These are phyloP conservation scores for Gobio gobio DNA, from an alignment of 2,113 vertebrate species.

Conservation along the genomic window DNA sequence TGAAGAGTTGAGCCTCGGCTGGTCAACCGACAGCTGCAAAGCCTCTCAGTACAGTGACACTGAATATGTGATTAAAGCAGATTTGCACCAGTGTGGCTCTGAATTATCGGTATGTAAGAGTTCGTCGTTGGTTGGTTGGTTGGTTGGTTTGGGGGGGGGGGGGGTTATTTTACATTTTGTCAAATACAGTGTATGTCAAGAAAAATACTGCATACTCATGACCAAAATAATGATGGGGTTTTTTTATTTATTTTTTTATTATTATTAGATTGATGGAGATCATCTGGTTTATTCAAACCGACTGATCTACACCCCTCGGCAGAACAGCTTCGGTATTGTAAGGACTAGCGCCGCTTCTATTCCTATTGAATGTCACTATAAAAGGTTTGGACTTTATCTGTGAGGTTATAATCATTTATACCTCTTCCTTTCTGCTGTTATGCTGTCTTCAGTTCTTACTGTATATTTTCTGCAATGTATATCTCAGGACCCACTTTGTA, in stretches of 20 bases:
- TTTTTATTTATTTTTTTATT: neutral
- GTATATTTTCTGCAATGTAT: neutral
- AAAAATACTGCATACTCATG: neutral
- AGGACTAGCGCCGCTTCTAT: neutral
- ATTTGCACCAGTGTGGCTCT: slow-evolving; percentile 41
- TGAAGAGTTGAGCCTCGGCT: slow-evolving; percentile 34
- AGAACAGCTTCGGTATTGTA: slow-evolving; percentile 31
- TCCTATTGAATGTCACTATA: slow-evolving; percentile 38
- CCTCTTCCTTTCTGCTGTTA: neutral
- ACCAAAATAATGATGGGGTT: too few relatives aligned
- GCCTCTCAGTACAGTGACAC: neutral
- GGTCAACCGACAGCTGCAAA: neutral
- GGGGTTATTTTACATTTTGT: neutral
- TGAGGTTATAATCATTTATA: neutral
- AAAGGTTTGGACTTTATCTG: slow-evolving; percentile 13
- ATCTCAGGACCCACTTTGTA: slow-evolving; percentile 46
- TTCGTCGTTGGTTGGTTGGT: neutral
- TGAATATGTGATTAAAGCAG: slow-evolving; percentile 30
- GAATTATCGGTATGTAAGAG: neutral
- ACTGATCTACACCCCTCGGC: slow-evolving; percentile 23
- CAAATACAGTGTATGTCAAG: neutral
- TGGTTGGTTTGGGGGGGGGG: too few relatives aligned
- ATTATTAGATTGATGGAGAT: slow-evolving; percentile 29
- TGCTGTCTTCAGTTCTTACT: neutral
- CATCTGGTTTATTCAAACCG: slow-evolving; percentile 36